Conservation (phyloP, 2,797 vertebrate genomes). For the Chloroceryle inda region DNA sequence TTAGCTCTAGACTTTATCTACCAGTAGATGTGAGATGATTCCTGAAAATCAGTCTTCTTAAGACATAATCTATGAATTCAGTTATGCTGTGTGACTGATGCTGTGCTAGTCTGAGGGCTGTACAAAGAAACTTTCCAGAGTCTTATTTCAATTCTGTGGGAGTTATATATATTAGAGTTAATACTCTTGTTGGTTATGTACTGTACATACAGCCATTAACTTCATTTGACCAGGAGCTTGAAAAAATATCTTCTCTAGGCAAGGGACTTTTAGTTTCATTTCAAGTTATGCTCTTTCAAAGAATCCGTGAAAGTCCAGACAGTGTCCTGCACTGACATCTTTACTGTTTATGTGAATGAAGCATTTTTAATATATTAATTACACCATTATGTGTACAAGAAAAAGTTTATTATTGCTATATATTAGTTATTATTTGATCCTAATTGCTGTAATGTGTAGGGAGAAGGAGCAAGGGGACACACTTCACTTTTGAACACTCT, state of each 20-base stretch:
- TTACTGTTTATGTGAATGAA: not conserved
- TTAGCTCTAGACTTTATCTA: not conserved
- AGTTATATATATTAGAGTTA: not conserved
- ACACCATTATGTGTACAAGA: not conserved
- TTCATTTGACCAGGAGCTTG: not conserved
- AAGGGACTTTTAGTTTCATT: not conserved
- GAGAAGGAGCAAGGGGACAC: not conserved
- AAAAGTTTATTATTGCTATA: not conserved
- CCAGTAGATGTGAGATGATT: not conserved
- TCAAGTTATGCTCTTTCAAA: not conserved
- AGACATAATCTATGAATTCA: not conserved
- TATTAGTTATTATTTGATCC: not conserved
- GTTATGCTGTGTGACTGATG: not conserved
- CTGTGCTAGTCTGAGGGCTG: not conserved
- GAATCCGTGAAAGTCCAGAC: not conserved
- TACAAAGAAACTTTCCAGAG: not conserved
- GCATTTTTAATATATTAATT: not conserved
- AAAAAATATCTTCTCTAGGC: not conserved
- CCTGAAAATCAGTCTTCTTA: not conserved
- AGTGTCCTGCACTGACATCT: not conserved
- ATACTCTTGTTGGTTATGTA: not conserved
- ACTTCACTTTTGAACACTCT: not conserved
- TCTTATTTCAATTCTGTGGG: not conserved
- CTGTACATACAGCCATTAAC: not conserved
- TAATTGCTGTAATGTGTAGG: not conserved